phyloP scores from a whole-genome alignment of 2,888 invertebrate species.

The Tipula helvola region DNA sequence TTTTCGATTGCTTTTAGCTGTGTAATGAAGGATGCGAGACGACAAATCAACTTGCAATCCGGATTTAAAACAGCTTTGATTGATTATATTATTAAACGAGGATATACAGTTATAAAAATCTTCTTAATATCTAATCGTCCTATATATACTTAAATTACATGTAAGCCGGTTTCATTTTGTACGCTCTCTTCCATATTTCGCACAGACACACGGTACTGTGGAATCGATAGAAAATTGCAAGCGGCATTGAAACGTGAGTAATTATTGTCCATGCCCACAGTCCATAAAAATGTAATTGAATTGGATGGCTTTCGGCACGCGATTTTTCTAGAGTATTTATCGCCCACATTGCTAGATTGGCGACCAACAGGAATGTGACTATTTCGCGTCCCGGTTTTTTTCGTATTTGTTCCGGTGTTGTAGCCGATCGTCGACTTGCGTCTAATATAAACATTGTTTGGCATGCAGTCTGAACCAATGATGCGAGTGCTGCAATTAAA shows the following conservation, averaged over 20 bases:
- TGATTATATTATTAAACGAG: not conserved
- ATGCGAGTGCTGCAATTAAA: conserved; percentile 70
- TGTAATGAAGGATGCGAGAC: not conserved
- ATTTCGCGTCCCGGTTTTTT: conserved; percentile 87
- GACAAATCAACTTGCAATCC: not conserved
- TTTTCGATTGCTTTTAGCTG: not conserved
- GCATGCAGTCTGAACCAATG: conserved; percentile 76
- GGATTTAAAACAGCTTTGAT: not conserved
- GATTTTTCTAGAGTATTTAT: conserved; percentile 79
- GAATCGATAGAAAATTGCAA: conserved; percentile 87
- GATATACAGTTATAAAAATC: not conserved
- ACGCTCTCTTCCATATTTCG: conserved; percentile 93
- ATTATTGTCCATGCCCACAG: conserved; percentile 94
- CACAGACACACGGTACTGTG: conserved; percentile 92
- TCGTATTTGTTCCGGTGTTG: conserved; percentile 66
- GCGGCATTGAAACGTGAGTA: conserved; percentile 85
- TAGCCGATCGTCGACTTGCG: conserved; percentile 73
- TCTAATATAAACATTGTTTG: conserved; percentile 88
- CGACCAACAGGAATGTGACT: conserved; percentile 80
- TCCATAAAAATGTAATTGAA: conserved; percentile 84
- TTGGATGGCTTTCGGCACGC: conserved; percentile 80
- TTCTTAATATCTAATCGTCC: not conserved
- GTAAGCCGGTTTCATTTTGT: conserved; percentile 79
- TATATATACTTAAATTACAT: conserved; percentile 41
- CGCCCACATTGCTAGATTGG: conserved; percentile 89